Evolutionary conservation across 2,888 invertebrate genomes (phyloP).

Genomic region (Druceiella hillmani): DNA sequence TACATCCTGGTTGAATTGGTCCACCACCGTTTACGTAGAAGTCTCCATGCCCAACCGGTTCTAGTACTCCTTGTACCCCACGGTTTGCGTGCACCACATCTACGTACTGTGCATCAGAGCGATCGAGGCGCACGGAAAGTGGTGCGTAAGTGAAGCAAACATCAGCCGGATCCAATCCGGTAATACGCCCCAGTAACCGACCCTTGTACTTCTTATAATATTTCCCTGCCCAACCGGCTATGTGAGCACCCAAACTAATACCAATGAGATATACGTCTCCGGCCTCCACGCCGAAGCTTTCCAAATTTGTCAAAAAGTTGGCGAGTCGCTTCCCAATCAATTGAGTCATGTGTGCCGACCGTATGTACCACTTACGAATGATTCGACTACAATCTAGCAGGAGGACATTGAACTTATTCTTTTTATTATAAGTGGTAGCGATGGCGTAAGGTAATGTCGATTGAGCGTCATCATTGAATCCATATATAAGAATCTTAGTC

Average conservation of each 20-base stretch:
- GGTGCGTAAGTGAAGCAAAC: slow-evolving; percentile 45
- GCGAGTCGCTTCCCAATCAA: slow-evolving; percentile 50
- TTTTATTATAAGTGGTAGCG: slow-evolving; percentile 41
- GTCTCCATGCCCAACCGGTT: slow-evolving; percentile 64
- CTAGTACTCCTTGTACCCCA: slow-evolving; percentile 44
- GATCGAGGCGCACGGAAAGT: slow-evolving; percentile 41
- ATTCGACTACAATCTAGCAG: slow-evolving; percentile 44
- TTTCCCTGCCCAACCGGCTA: slow-evolving; percentile 49
- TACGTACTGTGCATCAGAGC: slow-evolving; percentile 42
- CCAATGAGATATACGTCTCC: slow-evolving; percentile 51
- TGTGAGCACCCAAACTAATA: slow-evolving; percentile 55
- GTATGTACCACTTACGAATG: slow-evolving; percentile 40
- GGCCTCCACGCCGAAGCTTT: slow-evolving; percentile 39
- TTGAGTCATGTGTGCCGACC: slow-evolving; percentile 42
- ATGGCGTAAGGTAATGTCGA: slow-evolving; percentile 40
- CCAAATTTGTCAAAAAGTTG: slow-evolving; percentile 45
- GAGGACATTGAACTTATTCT: slow-evolving; percentile 44
- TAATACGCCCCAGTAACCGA: slow-evolving; percentile 39
- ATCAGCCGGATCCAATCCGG: slow-evolving; percentile 47
- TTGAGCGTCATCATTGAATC: slow-evolving; percentile 43
- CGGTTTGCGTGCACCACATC: slow-evolving; percentile 45
- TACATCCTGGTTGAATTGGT: slow-evolving; percentile 65
- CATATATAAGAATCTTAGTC: slow-evolving; percentile 46
- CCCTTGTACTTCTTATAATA: slow-evolving; percentile 41
- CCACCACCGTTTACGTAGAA: slow-evolving; percentile 70